Evolutionary conservation across 2,113 vertebrate species (phyloP), one percentile per base, ranked within the genome.

Genomic region (Tichodroma muraria): DNA sequence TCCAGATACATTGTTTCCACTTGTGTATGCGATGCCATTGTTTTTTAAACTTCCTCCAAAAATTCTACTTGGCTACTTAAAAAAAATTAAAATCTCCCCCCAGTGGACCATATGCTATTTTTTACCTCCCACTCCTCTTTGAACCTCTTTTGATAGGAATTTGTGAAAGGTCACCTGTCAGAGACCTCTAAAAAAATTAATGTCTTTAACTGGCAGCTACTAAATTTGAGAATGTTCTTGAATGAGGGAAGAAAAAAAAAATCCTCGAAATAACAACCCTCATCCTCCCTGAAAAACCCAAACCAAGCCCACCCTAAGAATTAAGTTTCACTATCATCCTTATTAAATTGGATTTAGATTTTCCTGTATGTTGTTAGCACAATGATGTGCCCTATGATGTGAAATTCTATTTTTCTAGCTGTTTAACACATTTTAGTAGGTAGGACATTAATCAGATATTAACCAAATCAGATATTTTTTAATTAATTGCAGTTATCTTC

Each of bases 21-120:
- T 94, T 95, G 70, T 91, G 83, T 97, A 88, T 91, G 82, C 33
- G 57, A 97, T 89, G 89, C 95, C 93, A 96, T 75, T 96, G 91
- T 64, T 97, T 95, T 91, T 91, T 96, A 96, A 97, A 93, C 79
- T 96, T 90, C 20, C 88, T 93, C 44, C 64, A 93, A 97, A 97
- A 94, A 89, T 95, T 93, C 85, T 94, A 45, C 96, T 92, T 97
- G 90, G 96, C 94, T 97, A 60, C 90, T 97, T 97, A 25, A 94
- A 96, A 94, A 60, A 83, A 31, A 60, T 28, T 50, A 22, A 81
- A 66, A 66, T 9, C 4, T 18, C 6, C 8, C 35, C 12, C 18
- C 27, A n/a, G 50, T 71, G 72, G 61, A 28, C 80, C 82, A 47
- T 38, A 61, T 25, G 31, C 86, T 87, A 9, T 76, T 95, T 77